These are phyloP conservation scores for Gymnoscopelus braueri DNA, from an alignment of 2,797 vertebrate species.

Conservation along the genomic window DNA sequence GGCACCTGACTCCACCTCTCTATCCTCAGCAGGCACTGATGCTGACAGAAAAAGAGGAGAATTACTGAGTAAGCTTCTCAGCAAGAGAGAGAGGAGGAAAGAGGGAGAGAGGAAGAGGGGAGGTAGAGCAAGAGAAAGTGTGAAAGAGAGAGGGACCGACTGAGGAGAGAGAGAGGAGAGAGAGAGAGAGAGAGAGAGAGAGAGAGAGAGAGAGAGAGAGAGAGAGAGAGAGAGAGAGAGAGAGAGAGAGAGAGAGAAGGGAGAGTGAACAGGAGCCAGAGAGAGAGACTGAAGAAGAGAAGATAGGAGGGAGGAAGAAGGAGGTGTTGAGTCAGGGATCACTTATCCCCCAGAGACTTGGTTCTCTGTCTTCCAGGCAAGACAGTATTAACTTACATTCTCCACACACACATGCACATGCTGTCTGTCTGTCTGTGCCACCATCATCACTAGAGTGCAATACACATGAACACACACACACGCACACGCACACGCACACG, in stretches of 20 bases:
- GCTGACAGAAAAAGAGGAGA: slow-evolving; percentile 46
- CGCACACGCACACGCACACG: too few species aligned
- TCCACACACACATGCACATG: slow-evolving; percentile 6
- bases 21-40: slow-evolving; percentile 29
- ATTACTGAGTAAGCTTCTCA: slow-evolving; percentile 35
- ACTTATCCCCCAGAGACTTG: slow-evolving; percentile 44
- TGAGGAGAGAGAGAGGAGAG: too few species aligned
- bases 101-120: too few species aligned
- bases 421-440: slow-evolving; percentile 1
- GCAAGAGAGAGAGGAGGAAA: slow-evolving; percentile 15
- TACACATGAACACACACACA: too few species aligned
- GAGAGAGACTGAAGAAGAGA: neutral
- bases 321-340: slow-evolving; percentile 33
- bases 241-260: neutral
- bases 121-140: neutral
- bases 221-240: neutral
- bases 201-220: too few species aligned
- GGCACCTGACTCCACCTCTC: slow-evolving; percentile 50
- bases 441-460: slow-evolving; percentile 33
- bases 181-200: too few species aligned
- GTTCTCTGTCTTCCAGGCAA: slow-evolving; percentile 35
- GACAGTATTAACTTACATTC: slow-evolving; percentile 51
- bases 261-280: neutral
- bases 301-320: neutral
- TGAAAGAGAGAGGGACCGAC: neutral